Percentiles rank a stretch among this genome's conserved stretches.
phyloP scores from a whole-genome alignment of 2,888 invertebrate genomes.

The Ryuthela nishihirai region DNA sequence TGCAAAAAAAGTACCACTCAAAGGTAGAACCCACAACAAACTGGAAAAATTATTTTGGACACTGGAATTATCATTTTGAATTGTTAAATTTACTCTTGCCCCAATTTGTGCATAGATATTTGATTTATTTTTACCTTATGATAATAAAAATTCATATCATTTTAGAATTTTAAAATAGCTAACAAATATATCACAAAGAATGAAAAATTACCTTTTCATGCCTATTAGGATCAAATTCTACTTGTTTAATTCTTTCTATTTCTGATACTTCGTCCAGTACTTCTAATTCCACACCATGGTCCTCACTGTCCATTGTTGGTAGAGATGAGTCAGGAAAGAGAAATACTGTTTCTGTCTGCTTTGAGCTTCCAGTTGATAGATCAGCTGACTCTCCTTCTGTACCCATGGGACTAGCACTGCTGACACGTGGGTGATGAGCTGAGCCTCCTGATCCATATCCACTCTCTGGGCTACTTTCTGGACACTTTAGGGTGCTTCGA shows the following conservation, averaged over 20 bases:
- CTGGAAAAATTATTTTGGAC: background rate
- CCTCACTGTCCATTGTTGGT: constrained; percentile 1
- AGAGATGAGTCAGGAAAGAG: constrained; percentile 27
- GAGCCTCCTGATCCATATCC: constrained; percentile 37
- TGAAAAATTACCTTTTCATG: constrained; percentile 34
- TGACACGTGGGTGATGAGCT: constrained; percentile 21
- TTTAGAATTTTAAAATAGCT: no score
- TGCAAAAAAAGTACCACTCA: no score
- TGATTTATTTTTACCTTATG: background rate
- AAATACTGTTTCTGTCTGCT: constrained; percentile 28
- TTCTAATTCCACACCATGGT: constrained; percentile 24
- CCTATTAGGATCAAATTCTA: constrained; percentile 39
- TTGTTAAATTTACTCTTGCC: no score
- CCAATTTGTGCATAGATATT: no score
- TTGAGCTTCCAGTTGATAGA: constrained; percentile 2
- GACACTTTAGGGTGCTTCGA: constrained; percentile 31
- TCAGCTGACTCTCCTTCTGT: constrained; percentile 8
- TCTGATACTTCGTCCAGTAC: constrained; percentile 40
- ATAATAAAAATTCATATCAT: background rate
- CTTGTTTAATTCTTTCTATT: constrained; percentile 40
- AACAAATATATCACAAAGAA: background rate
- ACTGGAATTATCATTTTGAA: background rate
- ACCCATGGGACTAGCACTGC: constrained; percentile 18
- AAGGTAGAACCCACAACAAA: no score
- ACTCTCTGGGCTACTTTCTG: constrained; percentile 37